Percentiles rank a stretch among this genome's conserved stretches.
Conservation (phyloP, 1,140 invertebrate genomes). For the Bradysia coprophila region DNA sequence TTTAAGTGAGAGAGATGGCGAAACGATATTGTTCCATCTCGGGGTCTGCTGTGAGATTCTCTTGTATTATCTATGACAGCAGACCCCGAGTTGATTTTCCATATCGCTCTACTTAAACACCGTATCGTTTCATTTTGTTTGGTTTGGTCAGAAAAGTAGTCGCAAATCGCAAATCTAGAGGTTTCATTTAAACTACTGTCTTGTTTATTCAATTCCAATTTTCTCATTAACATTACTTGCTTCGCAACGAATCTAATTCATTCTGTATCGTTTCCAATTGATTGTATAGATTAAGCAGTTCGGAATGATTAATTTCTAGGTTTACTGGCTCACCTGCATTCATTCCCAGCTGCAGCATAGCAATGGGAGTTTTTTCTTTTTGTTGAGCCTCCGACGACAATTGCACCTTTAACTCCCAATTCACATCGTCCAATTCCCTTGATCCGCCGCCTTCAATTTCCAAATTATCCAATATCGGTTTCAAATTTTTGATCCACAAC, state of each 20-base stretch:
- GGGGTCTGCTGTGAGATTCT: no score
- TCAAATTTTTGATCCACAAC: conserved; percentile 19
- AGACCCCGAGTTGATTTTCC: no score
- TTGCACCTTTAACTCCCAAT: conserved; percentile 21
- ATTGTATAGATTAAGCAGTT: conserved; percentile 18
- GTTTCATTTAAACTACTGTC: no score
- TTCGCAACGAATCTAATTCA: conserved; percentile 13
- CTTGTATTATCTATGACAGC: no score
- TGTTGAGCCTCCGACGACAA: conserved; percentile 22
- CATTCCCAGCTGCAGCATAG: conserved; percentile 17
- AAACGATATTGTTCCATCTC: no score
- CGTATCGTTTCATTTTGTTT: no score
- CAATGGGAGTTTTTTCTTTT: conserved; percentile 17
- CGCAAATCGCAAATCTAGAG: no score
- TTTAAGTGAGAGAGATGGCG: no score
- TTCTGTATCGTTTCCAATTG: conserved; percentile 20
- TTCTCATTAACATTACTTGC: no score
- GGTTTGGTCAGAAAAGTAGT: no score
- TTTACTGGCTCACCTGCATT: conserved; percentile 17
- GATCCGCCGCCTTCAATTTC: conserved; percentile 13
- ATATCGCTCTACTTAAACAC: no score
- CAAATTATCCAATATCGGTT: conserved; percentile 19
- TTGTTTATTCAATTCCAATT: no score
- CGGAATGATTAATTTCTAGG: conserved; percentile 20
- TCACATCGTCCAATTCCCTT: conserved; percentile 20